Evolutionary conservation across 2,888 invertebrate species (phyloP), one percentile per base, ranked within the genome.

Genomic region (Orthosia gothica): DNA sequence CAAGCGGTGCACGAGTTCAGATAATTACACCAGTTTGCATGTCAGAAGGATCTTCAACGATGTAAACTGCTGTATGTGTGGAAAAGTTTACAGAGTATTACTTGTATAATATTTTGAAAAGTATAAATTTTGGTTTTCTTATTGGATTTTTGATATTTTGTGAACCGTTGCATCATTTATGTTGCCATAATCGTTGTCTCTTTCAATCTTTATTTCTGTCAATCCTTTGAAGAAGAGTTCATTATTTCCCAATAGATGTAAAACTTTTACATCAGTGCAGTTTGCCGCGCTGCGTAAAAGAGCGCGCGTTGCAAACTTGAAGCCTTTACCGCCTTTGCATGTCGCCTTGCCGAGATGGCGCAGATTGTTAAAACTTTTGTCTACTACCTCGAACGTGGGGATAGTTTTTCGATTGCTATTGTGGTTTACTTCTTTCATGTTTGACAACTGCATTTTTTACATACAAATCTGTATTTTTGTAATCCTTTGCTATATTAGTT

Each of bases 21-120:
- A 74, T 79, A 87, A 87, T 87, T 83, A 86, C 76, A 69, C 70
- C 74, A 76, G 73, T 87, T 82, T 79, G 74, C 76, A 75, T 79
- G 79, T 86, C 87, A 86, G 79, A 76, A 76, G 78, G 76, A 84
- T 82, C 83, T 83, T 75, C 70, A 63, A 76, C 59, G 73, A 82
- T 70, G 40, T 32, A 49, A 81, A 78, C 72, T 69, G 61, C 58
- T 69, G 59, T 54, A 64, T 75, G 68, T 66, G 65, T 68, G 71
- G 75, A 76, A 74, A 74, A 74, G 49, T 69, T 71, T 52, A 49
- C 23, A 20, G n/a, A 57, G 16, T 40, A 61, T 69, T 66, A 66
- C 32, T 63, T 66, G 47, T 49, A 69, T 49, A 57, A 70, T 47
- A 59, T 64, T 74, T 74, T 23, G 13, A 52, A 13, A 15, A 7